Percentiles rank a stretch among this genome's conserved stretches.
Conservation (phyloP, 2,113 vertebrate genomes). For the Morone chrysops region DNA sequence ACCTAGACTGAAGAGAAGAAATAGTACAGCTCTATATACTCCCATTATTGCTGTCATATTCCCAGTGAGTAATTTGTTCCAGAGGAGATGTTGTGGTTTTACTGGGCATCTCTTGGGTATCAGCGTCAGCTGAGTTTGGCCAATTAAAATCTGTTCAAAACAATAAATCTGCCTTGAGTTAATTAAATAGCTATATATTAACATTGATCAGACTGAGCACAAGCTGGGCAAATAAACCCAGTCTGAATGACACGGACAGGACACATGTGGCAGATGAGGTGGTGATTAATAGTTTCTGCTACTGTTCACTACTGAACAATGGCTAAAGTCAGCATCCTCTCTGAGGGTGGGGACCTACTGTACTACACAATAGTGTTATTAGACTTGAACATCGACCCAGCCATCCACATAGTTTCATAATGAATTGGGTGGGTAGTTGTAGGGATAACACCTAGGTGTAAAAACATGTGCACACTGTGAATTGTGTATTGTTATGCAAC, state of each 20-base stretch:
- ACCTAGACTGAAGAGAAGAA: neutral
- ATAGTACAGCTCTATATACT: neutral
- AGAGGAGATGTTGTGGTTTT: neutral
- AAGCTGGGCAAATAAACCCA: neutral
- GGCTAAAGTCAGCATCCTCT: neutral
- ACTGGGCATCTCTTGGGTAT: neutral
- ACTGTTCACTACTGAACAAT: neutral
- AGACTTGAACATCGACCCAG: conserved; percentile 32
- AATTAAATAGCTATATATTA: neutral
- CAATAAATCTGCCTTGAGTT: neutral
- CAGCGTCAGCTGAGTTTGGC: neutral
- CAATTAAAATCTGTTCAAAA: neutral
- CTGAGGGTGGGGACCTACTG: neutral
- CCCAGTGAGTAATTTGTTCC: neutral
- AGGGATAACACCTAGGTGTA: conserved; percentile 25
- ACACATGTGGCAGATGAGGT: neutral
- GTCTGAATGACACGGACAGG: neutral
- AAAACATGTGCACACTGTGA: neutral
- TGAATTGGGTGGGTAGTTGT: neutral
- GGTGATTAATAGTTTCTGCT: conserved; percentile 8
- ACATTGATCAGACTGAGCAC: neutral
- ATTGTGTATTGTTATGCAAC: neutral
- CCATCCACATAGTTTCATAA: conserved; percentile 40
- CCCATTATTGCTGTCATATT: neutral
- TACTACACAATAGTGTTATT: neutral